Percentiles rank a stretch among this genome's conserved stretches.
Conservation (phyloP, 2,113 vertebrate species). For the Paradoxurus hermaphroditus region DNA sequence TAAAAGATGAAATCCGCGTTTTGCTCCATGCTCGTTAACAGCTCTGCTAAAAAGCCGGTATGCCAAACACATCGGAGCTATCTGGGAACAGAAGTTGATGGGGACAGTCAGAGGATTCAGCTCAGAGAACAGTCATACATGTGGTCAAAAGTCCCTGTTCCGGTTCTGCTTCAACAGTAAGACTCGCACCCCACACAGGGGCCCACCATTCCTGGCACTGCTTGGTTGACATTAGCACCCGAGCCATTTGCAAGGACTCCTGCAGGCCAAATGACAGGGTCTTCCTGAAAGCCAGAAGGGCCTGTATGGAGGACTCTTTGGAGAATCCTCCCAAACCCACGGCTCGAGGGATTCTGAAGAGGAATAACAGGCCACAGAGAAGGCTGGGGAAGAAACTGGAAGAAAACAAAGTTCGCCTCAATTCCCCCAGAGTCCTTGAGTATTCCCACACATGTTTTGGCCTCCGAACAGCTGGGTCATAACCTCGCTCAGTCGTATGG, state of each 20-base stretch:
- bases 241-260: background rate
- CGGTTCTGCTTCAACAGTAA: background rate
- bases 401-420: background rate
- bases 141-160: background rate
- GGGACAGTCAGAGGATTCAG: background rate
- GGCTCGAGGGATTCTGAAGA: slow-evolving; percentile 31
- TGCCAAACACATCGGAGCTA: background rate
- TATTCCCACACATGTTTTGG: background rate
- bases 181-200: background rate
- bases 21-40: background rate
- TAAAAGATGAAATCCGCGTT: background rate
- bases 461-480: background rate
- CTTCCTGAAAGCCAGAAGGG: background rate
- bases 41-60: background rate
- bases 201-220: background rate
- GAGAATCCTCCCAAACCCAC: slow-evolving; percentile 17
- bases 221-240: background rate
- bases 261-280: background rate
- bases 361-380: background rate
- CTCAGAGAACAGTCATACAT: background rate
- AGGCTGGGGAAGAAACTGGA: background rate
- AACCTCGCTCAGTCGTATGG: background rate
- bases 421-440: background rate
- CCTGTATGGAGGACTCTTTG: background rate
- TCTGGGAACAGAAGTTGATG: background rate